A percentile compares a stretch with the other conserved stretches of the same genome.
Evolutionary conservation across 2,113 vertebrate genomes (phyloP).

Genomic region (Ageneiosus marmoratus): DNA sequence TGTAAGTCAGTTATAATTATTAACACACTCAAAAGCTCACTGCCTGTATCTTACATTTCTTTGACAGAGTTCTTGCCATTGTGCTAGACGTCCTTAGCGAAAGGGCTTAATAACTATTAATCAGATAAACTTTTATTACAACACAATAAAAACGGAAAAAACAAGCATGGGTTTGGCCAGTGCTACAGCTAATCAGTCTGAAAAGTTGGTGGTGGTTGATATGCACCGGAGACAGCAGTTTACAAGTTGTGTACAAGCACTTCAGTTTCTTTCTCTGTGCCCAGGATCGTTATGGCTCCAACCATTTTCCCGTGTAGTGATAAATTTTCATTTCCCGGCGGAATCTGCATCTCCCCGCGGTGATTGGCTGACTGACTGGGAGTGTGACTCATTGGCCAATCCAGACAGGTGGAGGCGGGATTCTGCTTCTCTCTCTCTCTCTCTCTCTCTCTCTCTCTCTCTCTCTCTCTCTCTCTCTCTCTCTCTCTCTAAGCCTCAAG

Average conservation of each 20-base stretch:
- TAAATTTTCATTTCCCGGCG: background rate
- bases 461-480: constrained; percentile 6
- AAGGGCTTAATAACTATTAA: background rate
- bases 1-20: background rate
- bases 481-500: constrained; percentile 23
- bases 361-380: constrained; percentile 9
- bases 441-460: background rate
- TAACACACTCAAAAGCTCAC: background rate
- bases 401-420: background rate
- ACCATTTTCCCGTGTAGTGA: background rate
- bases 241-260: background rate
- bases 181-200: constrained; percentile 20
- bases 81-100: background rate
- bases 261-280: constrained; percentile 7
- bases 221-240: background rate
- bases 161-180: background rate
- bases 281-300: background rate
- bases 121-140: background rate
- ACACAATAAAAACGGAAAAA: constrained; percentile 25
- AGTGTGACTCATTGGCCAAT: constrained; percentile 1
- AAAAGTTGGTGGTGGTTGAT: constrained; percentile 25
- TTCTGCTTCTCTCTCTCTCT: background rate
- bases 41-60: background rate
- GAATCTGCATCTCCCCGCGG: background rate
- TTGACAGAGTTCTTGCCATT: background rate